Conservation (phyloP, 1,140 invertebrate species). For the Tetramorium simillimum region DNA sequence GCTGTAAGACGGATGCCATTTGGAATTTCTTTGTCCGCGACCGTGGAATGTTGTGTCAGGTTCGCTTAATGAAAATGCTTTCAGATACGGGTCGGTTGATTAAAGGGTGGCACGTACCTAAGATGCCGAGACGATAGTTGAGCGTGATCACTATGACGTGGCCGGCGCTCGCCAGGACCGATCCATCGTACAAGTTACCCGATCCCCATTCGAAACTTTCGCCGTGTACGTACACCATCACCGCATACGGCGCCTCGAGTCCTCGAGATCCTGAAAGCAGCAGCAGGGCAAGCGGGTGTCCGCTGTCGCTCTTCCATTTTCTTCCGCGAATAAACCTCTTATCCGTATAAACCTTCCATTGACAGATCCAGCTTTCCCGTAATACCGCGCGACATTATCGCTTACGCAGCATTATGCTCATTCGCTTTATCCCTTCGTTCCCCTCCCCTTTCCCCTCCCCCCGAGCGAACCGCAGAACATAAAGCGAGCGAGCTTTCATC, state of each 20-base stretch:
- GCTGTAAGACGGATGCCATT: neutral
- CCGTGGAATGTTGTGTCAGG: conserved; percentile 1
- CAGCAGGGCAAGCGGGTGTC: neutral
- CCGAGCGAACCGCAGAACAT: neutral
- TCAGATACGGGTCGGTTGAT: neutral
- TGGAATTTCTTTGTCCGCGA: neutral
- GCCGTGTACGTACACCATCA: conserved; percentile 94
- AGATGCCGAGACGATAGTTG: conserved; percentile 94
- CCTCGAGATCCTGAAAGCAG: conserved; percentile 88
- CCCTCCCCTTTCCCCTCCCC: neutral
- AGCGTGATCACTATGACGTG: conserved; percentile 96
- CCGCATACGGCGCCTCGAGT: conserved; percentile 91
- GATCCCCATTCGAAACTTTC: conserved; percentile 95
- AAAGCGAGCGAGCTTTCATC: neutral
- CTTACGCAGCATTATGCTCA: conserved; percentile 46
- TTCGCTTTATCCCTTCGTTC: neutral
- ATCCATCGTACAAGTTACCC: conserved; percentile 94
- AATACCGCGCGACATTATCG: conserved; percentile 53
- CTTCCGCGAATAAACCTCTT: conserved; percentile 52
- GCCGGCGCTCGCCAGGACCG: conserved; percentile 94
- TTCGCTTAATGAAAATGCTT: conserved; percentile 51
- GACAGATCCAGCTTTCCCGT: conserved; percentile 57
- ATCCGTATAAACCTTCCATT: conserved; percentile 59
- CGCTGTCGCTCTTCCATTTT: conserved; percentile 31
- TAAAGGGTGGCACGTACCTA: conserved; percentile 88